Conservation (phyloP, 2,797 vertebrate genomes). For the Harpagifer antarcticus region DNA sequence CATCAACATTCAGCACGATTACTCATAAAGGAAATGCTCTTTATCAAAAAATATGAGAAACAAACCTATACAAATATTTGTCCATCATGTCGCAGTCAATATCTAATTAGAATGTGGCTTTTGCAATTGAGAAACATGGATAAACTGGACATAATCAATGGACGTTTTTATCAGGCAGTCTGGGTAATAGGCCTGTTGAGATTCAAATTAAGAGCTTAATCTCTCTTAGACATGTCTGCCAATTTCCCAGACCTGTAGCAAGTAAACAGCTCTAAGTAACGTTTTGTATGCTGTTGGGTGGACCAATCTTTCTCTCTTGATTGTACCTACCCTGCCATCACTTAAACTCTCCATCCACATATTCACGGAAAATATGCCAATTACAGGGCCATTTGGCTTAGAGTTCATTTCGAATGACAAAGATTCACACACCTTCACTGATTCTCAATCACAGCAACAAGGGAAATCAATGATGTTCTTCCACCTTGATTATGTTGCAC, state of each 20-base stretch:
- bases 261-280: slow-evolving; percentile 59
- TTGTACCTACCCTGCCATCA: slow-evolving; percentile 42
- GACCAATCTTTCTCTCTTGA: slow-evolving; percentile 63
- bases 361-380: slow-evolving; percentile 37
- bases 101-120: slow-evolving; percentile 39
- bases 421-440: slow-evolving; percentile 8
- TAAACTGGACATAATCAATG: slow-evolving; percentile 33
- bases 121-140: slow-evolving; percentile 21
- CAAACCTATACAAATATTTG: not conserved
- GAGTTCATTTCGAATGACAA: slow-evolving; percentile 22
- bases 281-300: slow-evolving; percentile 46
- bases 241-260: slow-evolving; percentile 44
- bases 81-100: slow-evolving; percentile 12
- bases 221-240: slow-evolving; percentile 23
- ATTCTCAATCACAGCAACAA: slow-evolving; percentile 15
- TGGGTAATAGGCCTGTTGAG: slow-evolving; percentile 35
- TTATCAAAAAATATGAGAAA: slow-evolving; percentile 10
- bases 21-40: not conserved
- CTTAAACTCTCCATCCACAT: slow-evolving; percentile 41
- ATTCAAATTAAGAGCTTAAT: slow-evolving; percentile 51
- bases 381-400: slow-evolving; percentile 29
- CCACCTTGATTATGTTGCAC: slow-evolving; percentile 8
- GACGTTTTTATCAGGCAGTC: slow-evolving; percentile 23
- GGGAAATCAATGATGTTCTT: slow-evolving; percentile 15
- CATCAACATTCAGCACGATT: slow-evolving; percentile 16